Percentiles rank a stretch among this genome's conserved stretches.
phyloP scores from a whole-genome alignment of 2,888 invertebrate species.

The Pheosia tremula region DNA sequence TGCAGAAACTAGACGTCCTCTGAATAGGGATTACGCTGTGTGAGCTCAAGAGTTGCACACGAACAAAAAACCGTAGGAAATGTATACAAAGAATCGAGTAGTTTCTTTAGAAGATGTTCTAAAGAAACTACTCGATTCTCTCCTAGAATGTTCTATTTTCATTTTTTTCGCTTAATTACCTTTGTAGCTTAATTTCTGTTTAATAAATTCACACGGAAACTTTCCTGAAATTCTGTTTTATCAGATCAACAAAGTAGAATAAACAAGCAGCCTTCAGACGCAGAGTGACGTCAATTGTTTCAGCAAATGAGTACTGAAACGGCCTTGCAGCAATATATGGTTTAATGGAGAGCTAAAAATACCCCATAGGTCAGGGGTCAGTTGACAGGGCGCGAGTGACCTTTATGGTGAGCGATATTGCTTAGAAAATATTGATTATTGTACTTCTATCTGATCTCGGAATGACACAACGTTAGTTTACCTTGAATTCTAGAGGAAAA shows the following conservation, averaged over 20 bases:
- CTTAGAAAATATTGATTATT: constrained; percentile 30
- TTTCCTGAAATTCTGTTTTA: constrained; percentile 53
- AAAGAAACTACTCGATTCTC: constrained; percentile 32
- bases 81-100: constrained; percentile 50
- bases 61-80: constrained; percentile 44
- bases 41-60: constrained; percentile 37
- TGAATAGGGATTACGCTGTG: constrained; percentile 42
- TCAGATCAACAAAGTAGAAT: constrained; percentile 66
- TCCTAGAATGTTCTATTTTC: constrained; percentile 28
- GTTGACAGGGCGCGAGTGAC: constrained; percentile 40
- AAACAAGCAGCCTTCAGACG: constrained; percentile 66
- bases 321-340: constrained; percentile 64
- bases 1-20: constrained; percentile 31
- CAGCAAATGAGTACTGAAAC: constrained; percentile 69
- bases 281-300: constrained; percentile 79
- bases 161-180: constrained; percentile 11
- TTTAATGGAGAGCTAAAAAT: constrained; percentile 73
- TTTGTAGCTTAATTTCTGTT: neutral
- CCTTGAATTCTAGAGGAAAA: constrained; percentile 1
- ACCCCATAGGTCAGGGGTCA: constrained; percentile 74
- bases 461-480: neutral
- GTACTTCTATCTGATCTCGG: neutral
- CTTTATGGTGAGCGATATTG: constrained; percentile 36
- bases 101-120: constrained; percentile 40
- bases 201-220: constrained; percentile 13